Percentiles rank a stretch among this genome's conserved stretches.
Conservation (phyloP, 2,888 invertebrate genomes). For the Corythucha ciliata region DNA sequence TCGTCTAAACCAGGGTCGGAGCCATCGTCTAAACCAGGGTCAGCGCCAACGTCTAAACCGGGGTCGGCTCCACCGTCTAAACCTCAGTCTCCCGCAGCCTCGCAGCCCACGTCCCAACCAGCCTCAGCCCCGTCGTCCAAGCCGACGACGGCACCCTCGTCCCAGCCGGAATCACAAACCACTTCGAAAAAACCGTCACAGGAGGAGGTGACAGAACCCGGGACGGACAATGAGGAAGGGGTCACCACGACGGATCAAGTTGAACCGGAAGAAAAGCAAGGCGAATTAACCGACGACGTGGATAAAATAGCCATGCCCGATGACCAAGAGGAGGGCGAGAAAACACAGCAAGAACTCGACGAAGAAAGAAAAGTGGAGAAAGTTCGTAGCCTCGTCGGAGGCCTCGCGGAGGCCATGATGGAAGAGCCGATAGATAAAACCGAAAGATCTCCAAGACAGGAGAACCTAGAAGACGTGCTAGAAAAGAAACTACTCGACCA, state of each 20-base stretch:
- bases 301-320: neutral
- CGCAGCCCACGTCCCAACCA: too few species aligned
- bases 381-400: too few species aligned
- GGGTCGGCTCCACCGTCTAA: too few species aligned
- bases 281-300: neutral
- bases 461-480: constrained; percentile 16
- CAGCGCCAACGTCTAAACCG: too few species aligned
- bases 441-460: neutral
- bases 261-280: neutral
- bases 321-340: neutral
- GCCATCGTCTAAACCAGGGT: too few species aligned
- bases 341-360: neutral
- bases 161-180: neutral
- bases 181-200: neutral
- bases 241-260: neutral
- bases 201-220: neutral
- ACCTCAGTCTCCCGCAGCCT: too few species aligned
- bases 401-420: too few species aligned
- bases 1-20: too few species aligned
- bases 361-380: neutral
- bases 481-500: constrained; percentile 9
- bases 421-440: constrained; percentile 8
- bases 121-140: too few species aligned
- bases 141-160: neutral
- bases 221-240: neutral